phyloP scores from a whole-genome alignment of 2,113 vertebrate genomes.

The Sigmodon hispidus region DNA sequence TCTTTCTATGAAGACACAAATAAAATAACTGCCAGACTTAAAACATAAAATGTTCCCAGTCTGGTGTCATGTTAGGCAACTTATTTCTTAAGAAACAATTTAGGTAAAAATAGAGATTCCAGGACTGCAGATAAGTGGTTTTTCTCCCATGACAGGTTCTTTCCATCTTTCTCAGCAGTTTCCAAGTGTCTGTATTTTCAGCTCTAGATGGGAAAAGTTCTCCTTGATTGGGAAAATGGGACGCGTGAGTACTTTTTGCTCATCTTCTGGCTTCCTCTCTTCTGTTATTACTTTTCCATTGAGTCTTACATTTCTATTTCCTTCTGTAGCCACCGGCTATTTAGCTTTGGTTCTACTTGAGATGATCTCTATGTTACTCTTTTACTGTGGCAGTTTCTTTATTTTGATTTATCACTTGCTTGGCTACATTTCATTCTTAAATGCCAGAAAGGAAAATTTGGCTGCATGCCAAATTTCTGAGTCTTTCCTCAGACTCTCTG shows the following conservation, averaged over 20 bases:
- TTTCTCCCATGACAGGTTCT: not conserved
- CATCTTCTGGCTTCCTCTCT: not conserved
- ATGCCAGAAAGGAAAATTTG: constrained; percentile 41
- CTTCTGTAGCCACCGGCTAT: not conserved
- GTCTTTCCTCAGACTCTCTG: not conserved
- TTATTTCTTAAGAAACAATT: not conserved
- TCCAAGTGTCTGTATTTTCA: not conserved
- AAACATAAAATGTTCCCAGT: not conserved
- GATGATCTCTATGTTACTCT: not conserved
- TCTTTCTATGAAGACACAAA: not conserved
- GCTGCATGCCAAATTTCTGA: not conserved
- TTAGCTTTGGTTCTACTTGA: not conserved
- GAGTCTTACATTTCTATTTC: constrained; percentile 7
- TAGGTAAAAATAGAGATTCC: not conserved
- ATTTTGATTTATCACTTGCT: constrained; percentile 31
- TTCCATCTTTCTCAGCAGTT: not conserved
- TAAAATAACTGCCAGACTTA: not conserved
- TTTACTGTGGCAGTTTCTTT: not conserved
- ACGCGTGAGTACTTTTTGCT: no score
- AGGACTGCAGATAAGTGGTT: not conserved
- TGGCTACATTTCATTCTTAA: constrained; percentile 47
- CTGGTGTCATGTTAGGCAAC: not conserved
- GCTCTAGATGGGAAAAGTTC: not conserved
- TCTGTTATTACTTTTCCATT: not conserved
- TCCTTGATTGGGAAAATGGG: not conserved